These are phyloP conservation scores for Suncus etruscus DNA, from an alignment of 2,113 vertebrate species.

Conservation along the genomic window DNA sequence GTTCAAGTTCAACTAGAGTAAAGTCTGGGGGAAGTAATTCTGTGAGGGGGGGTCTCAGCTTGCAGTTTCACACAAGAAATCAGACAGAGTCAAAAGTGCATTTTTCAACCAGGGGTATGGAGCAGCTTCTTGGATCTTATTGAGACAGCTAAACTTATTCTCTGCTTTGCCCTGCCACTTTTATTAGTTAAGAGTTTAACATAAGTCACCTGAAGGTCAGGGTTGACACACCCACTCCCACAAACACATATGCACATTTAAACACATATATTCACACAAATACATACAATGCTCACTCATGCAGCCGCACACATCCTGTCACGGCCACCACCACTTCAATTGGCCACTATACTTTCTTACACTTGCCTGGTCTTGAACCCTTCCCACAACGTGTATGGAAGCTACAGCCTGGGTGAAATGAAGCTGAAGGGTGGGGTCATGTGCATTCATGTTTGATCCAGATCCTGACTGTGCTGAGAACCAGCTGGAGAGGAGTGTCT, in stretches of 20 bases:
- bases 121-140: no score
- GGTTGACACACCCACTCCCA: background rate
- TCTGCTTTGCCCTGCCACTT: no score
- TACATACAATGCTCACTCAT: rapidly evolving
- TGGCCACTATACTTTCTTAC: no score
- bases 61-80: no score
- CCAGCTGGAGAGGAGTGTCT: rapidly evolving
- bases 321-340: background rate
- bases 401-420: rapidly evolving
- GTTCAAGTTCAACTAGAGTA: background rate
- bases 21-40: no score
- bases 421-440: background rate
- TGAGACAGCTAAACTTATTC: no score
- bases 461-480: background rate
- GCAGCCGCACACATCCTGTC: rapidly evolving
- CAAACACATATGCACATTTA: background rate
- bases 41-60: no score
- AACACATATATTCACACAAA: rapidly evolving
- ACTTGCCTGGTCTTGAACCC: background rate
- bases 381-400: background rate
- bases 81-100: no score
- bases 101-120: no score
- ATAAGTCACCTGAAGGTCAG: no score
- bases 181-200: no score
- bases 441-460: background rate